phyloP scores from a whole-genome alignment of 2,888 invertebrate species.

The Aporophyla lueneburgensis region DNA sequence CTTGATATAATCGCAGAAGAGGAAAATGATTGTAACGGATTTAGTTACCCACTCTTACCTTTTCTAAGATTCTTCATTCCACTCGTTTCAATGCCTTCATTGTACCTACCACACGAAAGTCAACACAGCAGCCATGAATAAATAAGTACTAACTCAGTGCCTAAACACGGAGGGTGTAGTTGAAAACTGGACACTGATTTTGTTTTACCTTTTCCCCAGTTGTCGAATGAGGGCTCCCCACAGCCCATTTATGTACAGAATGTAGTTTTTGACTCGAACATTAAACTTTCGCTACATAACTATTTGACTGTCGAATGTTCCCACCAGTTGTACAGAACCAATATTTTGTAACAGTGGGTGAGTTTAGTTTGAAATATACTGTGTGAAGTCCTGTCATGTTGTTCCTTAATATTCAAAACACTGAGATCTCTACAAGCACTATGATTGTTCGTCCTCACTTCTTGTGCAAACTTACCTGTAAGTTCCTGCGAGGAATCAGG shows the following conservation, averaged over 20 bases:
- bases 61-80: not conserved
- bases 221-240: not conserved
- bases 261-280: constrained; percentile 38
- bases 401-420: not conserved
- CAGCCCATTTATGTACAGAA: constrained; percentile 35
- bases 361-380: not conserved
- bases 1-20: not conserved
- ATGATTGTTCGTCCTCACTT: not conserved
- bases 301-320: constrained; percentile 19
- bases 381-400: not conserved
- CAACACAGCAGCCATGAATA: not conserved
- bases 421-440: not conserved
- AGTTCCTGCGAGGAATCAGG: not conserved
- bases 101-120: not conserved
- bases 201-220: constrained; percentile 19
- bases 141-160: constrained; percentile 6
- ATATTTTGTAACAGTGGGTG: constrained; percentile 1
- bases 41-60: not conserved
- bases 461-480: no score
- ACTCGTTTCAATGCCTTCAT: not conserved
- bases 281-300: constrained; percentile 32
- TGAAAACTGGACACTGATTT: constrained; percentile 7
- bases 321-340: not conserved
- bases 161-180: not conserved
- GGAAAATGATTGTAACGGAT: not conserved